Evolutionary conservation across 2,113 vertebrate genomes (phyloP), one percentile per base, ranked within the genome.

Genomic region (Malurus cyaneus): DNA sequence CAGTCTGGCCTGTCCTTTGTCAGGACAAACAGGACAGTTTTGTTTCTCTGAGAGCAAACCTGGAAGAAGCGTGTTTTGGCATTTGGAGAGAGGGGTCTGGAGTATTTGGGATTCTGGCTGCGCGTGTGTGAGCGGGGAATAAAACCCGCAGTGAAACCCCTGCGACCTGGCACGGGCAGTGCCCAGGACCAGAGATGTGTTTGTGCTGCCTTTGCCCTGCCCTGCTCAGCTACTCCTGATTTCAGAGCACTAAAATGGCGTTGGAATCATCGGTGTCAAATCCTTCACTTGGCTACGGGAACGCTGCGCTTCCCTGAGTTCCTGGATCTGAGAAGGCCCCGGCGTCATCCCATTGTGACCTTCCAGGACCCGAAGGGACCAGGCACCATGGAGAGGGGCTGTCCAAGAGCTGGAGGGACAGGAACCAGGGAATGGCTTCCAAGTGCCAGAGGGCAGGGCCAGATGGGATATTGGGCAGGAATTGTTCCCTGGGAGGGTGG

Each of bases 341-440:
- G 2, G 39, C 16, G n/a, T 18, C 18, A n/a, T 24, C 7, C 24
- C 3, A 0, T 0, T 20, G 23, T n/a, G n/a, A 1, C 44, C 21
- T 46, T 19, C 4, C 46, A 73, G 46, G 16, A 2, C 3, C 13
- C 39, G 18, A 8, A 20, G 26, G 21, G 14, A 32, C 12, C 52
- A 59, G 24, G 36, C 44, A 13, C 19, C 0, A 3, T 17, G 46
- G 8, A 25, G 12, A 46, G 36, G 12, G 61, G 24, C 18, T 1
- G 5, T 32, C 10, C 39, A 23, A n/a, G 52, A 52, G 0, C 0
- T 21, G 26, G 1, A 64, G 36, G 32, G 44, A 3, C 39, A 73
- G 52, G 6, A 66, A 0, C 0, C 36, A 42, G 49, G 77, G 44
- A 52, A 72, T 32, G 36, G 59, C 21, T 80, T 36, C 5, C 12